Conservation (phyloP, 2,797 vertebrate genomes). For the Danio albolineatus region DNA sequence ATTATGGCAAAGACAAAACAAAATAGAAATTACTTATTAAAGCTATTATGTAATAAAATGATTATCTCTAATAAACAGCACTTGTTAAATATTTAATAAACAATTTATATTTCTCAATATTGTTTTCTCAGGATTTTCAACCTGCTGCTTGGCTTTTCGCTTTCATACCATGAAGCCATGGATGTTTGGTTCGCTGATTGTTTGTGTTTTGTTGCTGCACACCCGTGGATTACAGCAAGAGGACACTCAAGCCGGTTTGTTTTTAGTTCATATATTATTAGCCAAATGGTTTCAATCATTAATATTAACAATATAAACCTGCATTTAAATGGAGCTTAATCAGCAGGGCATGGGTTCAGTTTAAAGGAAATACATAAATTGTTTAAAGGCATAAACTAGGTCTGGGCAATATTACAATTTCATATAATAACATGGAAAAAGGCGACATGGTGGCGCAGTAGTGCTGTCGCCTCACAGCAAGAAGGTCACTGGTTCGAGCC, state of each 20-base stretch:
- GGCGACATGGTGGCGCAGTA: no score
- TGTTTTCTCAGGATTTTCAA: slow-evolving; percentile 12
- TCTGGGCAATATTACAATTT: no score
- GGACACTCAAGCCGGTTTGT: slow-evolving; percentile 64
- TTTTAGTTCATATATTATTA: neutral
- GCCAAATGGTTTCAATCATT: neutral
- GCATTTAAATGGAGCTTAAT: neutral
- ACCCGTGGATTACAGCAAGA: slow-evolving; percentile 49
- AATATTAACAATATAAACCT: neutral
- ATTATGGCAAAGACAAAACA: no score
- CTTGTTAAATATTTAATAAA: no score
- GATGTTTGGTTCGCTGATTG: slow-evolving; percentile 43
- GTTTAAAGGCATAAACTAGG: no score
- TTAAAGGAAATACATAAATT: no score
- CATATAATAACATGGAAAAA: no score
- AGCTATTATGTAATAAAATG: no score
- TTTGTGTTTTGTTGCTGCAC: slow-evolving; percentile 46
- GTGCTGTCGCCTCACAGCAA: no score
- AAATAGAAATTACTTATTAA: no score
- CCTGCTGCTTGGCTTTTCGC: neutral
- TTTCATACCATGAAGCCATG: slow-evolving; percentile 57
- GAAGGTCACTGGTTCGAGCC: no score
- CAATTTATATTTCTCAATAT: neutral
- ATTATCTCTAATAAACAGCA: no score
- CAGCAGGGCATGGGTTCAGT: neutral